Base-by-base conservation (phyloP, 2,113 vertebrate genomes). In the Pterocles orientalis region DNA sequence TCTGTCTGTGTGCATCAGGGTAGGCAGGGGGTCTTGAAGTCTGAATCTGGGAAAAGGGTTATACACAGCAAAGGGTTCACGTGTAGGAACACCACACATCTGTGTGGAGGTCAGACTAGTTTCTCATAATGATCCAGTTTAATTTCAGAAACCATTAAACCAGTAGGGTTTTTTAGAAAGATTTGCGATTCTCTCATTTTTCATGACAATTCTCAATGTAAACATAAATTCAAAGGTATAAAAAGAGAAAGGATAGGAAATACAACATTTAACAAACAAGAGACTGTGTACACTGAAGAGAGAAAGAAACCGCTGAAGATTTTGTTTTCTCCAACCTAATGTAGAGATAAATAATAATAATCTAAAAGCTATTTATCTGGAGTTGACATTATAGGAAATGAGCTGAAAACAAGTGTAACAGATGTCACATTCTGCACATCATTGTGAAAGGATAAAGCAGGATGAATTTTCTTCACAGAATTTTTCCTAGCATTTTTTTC, bases 1-100 rank as follows among this genome's bases (percentile, higher is more conserved):
- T 81, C n/a, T 8, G 11, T 14, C n/a, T 56, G 18, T 23, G 20
- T 0, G 0, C 25, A 34, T 10, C 5, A 48, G 23, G 14, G 8
- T 11, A 72, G 33, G 13, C 6, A 57, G 26, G 2, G 4, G 34
- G 2, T 81, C 72, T 47, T 29, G 7, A 10, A 53, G 8, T 14
- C 54, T 61, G 47, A 73, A 61, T 43, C 0, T 2, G 26, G 29
- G 9, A 3, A 84, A 86, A 80, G 34, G 7, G 7, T 2, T 25
- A 7, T 48, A 7, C 34, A 21, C 3, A 69, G 10, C 5, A 43
- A 66, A 51, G n/a, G 14, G 4, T 25, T 76, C 64, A 64, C 20
- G 33, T 90, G 18, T 9, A 69, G 31, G 84, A 81, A 58, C 54
- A 21, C 10, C 16, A 64, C 1, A 1, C 4, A n/a, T 50, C 7